These are phyloP conservation scores for Caranx melampygus DNA, from an alignment of 2,113 vertebrate genomes.

Conservation along the genomic window DNA sequence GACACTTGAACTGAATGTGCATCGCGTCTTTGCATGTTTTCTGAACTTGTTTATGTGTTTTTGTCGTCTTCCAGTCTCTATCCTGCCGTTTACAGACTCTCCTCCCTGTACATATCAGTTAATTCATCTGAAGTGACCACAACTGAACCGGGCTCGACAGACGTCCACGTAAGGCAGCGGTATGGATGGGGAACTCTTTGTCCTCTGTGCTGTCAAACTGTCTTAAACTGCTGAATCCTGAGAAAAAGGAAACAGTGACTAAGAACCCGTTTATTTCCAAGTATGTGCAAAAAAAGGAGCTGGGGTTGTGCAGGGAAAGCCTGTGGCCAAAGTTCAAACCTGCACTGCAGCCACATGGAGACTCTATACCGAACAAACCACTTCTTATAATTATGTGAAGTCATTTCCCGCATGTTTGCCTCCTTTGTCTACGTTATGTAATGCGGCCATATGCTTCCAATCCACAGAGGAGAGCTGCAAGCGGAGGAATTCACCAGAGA, in stretches of 20 bases:
- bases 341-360: conserved; percentile 34
- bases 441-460: conserved; percentile 70
- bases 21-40: too few relatives aligned
- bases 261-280: conserved; percentile 62
- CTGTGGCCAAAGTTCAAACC: conserved; percentile 30
- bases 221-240: conserved; percentile 43
- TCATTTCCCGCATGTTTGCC: conserved; percentile 41
- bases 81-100: background rate
- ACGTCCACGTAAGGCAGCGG: conserved; percentile 20
- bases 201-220: conserved; percentile 29
- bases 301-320: conserved; percentile 9
- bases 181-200: conserved; percentile 44
- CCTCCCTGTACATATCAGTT: background rate
- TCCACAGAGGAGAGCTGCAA: conserved; percentile 39
- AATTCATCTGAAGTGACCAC: background rate
- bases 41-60: background rate
- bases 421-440: conserved; percentile 61
- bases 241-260: conserved; percentile 64
- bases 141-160: background rate
- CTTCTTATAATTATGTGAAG: conserved; percentile 55
- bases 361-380: conserved; percentile 1
- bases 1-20: too few relatives aligned
- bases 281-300: conserved; percentile 51
- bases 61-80: background rate
- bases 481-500: conserved; percentile 49